Conservation (phyloP, 2,888 invertebrate genomes). For the Tetrapedia diversipes region DNA sequence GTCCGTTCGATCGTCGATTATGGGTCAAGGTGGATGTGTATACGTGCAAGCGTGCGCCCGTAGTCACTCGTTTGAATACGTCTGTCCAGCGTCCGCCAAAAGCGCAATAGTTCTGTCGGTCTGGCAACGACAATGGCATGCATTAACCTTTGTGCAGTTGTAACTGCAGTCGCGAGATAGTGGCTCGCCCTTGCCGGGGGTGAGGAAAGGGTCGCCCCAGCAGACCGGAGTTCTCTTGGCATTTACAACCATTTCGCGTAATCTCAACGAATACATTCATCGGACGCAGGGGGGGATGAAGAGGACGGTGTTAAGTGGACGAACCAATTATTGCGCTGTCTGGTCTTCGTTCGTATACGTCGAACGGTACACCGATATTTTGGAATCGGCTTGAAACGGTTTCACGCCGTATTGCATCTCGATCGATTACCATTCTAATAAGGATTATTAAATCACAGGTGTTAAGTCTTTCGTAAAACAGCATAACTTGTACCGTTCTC, state of each 20-base stretch:
- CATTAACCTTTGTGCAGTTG: conserved; percentile 82
- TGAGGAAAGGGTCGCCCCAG: conserved; percentile 56
- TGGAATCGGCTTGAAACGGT: conserved; percentile 9
- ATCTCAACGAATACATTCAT: conserved; percentile 82
- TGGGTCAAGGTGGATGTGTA: conserved; percentile 28
- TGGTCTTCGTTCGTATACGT: conserved; percentile 48
- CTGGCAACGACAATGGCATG: conserved; percentile 81
- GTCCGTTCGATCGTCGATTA: conserved; percentile 38
- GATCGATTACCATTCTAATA: not conserved
- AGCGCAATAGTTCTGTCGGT: conserved; percentile 78
- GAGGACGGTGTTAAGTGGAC: conserved; percentile 74
- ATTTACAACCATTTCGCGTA: conserved; percentile 81
- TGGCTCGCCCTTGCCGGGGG: conserved; percentile 59
- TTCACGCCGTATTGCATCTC: not conserved
- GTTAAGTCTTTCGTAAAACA: too few species aligned
- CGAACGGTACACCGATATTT: conserved; percentile 38
- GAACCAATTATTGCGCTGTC: conserved; percentile 76
- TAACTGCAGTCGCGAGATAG: conserved; percentile 82
- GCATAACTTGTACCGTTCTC: too few species aligned
- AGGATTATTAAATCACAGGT: too few species aligned
- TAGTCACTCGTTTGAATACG: conserved; percentile 65
- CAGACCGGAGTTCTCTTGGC: conserved; percentile 67
- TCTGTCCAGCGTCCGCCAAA: conserved; percentile 66
- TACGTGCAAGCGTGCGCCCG: conserved; percentile 41
- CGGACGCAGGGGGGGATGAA: conserved; percentile 69